Evolutionary conservation across 2,113 vertebrate species (phyloP).

Genomic region (Otis tarda): DNA sequence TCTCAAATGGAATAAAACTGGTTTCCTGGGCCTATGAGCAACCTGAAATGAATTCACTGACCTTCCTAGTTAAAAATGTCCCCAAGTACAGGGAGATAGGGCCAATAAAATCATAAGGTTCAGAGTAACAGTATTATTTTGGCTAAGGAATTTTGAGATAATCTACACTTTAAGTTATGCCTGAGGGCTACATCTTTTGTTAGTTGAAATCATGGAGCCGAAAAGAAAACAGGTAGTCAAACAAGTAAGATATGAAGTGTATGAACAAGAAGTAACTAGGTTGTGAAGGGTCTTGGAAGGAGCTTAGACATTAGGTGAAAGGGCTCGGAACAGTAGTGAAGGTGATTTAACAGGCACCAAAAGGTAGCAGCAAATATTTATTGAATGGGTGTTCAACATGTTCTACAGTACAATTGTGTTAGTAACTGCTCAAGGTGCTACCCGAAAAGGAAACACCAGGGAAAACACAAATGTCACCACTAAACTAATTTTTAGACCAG

Average conservation of each 20-base stretch:
- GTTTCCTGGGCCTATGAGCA: not conserved
- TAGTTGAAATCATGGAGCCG: not conserved
- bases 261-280: no score
- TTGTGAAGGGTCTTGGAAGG: not conserved
- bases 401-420: fast-evolving
- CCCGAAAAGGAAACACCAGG: not conserved
- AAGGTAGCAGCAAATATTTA: not conserved
- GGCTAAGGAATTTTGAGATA: not conserved
- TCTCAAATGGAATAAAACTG: not conserved
- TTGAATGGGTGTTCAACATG: not conserved
- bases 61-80: not conserved
- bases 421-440: not conserved
- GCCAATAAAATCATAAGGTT: not conserved
- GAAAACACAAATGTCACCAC: not conserved
- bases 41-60: not conserved
- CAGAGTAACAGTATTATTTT: not conserved
- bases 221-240: not conserved
- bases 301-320: not conserved
- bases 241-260: not conserved
- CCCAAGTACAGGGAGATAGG: not conserved
- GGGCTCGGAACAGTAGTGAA: not conserved
- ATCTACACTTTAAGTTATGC: not conserved
- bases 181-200: not conserved
- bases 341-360: not conserved
- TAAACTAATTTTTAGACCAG: not conserved